Conservation (phyloP, 2,888 invertebrate genomes). For the Choreutis nemorana region DNA sequence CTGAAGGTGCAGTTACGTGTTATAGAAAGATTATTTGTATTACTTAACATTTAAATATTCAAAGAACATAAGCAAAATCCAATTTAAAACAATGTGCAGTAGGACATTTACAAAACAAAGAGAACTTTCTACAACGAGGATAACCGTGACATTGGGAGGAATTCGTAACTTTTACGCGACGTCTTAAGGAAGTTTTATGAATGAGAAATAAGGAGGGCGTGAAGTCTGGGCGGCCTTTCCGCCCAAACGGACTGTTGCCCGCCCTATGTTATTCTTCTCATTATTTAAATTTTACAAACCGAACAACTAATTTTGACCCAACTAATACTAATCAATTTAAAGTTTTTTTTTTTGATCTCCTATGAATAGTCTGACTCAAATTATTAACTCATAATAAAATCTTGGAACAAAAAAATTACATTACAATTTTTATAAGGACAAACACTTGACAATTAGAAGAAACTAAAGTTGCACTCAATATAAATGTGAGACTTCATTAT, state of each 20-base stretch:
- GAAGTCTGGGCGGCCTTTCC: constrained; percentile 40
- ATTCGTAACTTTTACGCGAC: constrained; percentile 46
- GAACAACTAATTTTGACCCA: too few relatives aligned
- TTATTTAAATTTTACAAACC: too few relatives aligned
- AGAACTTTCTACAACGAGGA: constrained; percentile 11
- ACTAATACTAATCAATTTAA: too few relatives aligned
- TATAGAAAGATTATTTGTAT: constrained; percentile 21
- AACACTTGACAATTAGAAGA: too few relatives aligned
- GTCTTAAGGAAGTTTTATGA: constrained; percentile 42
- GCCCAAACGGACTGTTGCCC: constrained; percentile 29
- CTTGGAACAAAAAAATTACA: too few relatives aligned
- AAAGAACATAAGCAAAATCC: neutral
- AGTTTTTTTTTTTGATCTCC: too few relatives aligned
- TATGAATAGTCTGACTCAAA: too few relatives aligned
- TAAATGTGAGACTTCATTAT: too few relatives aligned
- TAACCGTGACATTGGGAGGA: constrained; percentile 45
- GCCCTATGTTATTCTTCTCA: constrained; percentile 23
- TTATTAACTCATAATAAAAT: too few relatives aligned
- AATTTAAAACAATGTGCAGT: neutral
- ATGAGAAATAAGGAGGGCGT: constrained; percentile 56
- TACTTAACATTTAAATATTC: constrained; percentile 1
- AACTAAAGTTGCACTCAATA: too few relatives aligned
- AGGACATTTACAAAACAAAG: neutral
- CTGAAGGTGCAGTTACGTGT: constrained; percentile 59
- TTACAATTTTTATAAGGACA: too few relatives aligned